These are phyloP conservation scores for Rhodinocichla rosea DNA, from an alignment of 2,113 vertebrate genomes.

Conservation along the genomic window DNA sequence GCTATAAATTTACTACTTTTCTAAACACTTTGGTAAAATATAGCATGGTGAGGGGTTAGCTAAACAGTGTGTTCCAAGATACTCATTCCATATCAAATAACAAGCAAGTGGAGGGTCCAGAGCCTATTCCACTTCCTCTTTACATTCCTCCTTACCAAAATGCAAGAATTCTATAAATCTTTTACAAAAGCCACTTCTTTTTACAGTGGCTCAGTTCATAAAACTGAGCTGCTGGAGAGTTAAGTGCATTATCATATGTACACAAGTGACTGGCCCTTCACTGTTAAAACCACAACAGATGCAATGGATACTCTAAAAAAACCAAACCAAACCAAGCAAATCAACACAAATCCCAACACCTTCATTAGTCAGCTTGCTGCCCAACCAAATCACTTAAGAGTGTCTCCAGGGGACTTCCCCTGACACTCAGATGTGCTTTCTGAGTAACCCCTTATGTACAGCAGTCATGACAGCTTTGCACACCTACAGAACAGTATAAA, in stretches of 20 bases:
- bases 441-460: neutral
- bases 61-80: neutral
- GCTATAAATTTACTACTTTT: neutral
- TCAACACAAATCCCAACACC: neutral
- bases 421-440: neutral
- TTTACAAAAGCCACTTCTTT: neutral
- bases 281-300: neutral
- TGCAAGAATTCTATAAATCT: neutral
- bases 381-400: accelerated
- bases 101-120: neutral
- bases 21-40: neutral
- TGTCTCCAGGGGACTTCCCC: neutral
- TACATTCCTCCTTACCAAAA: neutral
- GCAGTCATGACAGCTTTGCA: neutral
- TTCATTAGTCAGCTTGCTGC: neutral
- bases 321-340: neutral
- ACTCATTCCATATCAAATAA: neutral
- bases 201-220: neutral
- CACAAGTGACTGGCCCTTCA: neutral
- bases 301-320: neutral
- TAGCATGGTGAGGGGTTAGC: neutral
- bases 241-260: neutral
- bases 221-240: neutral
- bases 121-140: neutral
- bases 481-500: neutral